Evolutionary conservation across 2,797 vertebrate species (phyloP).

Genomic region (Lithobates sylvaticus): DNA sequence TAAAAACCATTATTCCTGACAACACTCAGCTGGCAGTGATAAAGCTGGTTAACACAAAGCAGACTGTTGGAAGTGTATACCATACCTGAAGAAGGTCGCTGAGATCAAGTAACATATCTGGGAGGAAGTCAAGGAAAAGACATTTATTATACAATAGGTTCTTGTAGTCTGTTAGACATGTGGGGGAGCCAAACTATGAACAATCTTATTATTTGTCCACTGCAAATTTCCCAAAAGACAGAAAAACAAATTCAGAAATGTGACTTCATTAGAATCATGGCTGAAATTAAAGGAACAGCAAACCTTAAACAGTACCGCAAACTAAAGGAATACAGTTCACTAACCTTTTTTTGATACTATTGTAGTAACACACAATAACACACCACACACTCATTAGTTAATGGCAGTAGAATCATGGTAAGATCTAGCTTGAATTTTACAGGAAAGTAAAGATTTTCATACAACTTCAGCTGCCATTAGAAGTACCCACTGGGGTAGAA

Average conservation of each 20-base stretch:
- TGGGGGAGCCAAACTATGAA: not conserved
- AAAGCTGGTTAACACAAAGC: constrained; percentile 31
- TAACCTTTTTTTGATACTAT: too few relatives aligned
- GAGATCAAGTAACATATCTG: constrained; percentile 98
- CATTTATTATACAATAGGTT: constrained; percentile 26
- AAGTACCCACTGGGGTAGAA: too few relatives aligned
- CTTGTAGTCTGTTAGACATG: constrained; percentile 10
- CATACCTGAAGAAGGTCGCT: constrained; percentile 95
- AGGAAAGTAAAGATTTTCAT: too few relatives aligned
- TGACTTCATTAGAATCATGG: too few relatives aligned
- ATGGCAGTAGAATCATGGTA: too few relatives aligned
- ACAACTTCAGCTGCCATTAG: too few relatives aligned
- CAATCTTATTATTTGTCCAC: constrained; percentile 22
- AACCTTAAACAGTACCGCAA: too few relatives aligned
- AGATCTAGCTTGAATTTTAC: too few relatives aligned
- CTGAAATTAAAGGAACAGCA: too few relatives aligned
- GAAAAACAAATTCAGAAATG: not conserved
- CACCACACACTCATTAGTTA: too few relatives aligned
- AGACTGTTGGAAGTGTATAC: constrained; percentile 52
- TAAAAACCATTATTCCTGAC: constrained; percentile 42
- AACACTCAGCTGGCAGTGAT: constrained; percentile 17
- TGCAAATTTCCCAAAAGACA: constrained; percentile 26
- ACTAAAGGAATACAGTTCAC: too few relatives aligned
- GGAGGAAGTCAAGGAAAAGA: constrained; percentile 75
- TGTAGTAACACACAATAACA: too few relatives aligned